Conservation (phyloP, 2,797 vertebrate genomes). For the Cyprinodon diabolis region DNA sequence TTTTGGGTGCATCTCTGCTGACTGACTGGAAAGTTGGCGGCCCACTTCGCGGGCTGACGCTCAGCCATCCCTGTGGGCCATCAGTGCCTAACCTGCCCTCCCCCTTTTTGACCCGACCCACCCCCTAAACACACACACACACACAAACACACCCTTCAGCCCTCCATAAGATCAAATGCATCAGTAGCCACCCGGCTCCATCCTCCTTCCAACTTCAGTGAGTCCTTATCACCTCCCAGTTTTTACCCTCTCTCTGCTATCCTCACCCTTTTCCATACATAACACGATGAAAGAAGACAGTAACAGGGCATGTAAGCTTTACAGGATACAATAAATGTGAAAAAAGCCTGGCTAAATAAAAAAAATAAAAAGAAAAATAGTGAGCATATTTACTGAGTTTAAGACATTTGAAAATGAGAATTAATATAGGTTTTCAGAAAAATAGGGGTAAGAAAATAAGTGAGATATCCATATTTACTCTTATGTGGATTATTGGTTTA, state of each 20-base stretch:
- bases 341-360: neutral
- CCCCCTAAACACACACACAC: neutral
- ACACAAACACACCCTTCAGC: slow-evolving; percentile 45
- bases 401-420: neutral
- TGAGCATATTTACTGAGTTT: neutral
- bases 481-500: neutral
- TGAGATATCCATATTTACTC: neutral
- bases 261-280: slow-evolving; percentile 64
- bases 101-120: slow-evolving; percentile 35
- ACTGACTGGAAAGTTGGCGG: slow-evolving; percentile 96
- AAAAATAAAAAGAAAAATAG: no score
- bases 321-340: neutral
- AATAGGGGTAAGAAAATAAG: neutral
- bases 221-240: slow-evolving; percentile 58
- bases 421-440: neutral
- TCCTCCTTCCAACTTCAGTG: slow-evolving; percentile 67
- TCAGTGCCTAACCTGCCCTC: slow-evolving; percentile 76
- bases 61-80: slow-evolving; percentile 84
- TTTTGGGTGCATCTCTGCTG: slow-evolving; percentile 92
- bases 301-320: neutral
- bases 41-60: slow-evolving; percentile 78
- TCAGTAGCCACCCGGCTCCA: slow-evolving; percentile 60
- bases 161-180: slow-evolving; percentile 61
- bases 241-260: slow-evolving; percentile 54
- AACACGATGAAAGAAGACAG: neutral